Evolutionary conservation across 1,140 invertebrate species (phyloP).

Genomic region (Hydropsyche tenuis): DNA sequence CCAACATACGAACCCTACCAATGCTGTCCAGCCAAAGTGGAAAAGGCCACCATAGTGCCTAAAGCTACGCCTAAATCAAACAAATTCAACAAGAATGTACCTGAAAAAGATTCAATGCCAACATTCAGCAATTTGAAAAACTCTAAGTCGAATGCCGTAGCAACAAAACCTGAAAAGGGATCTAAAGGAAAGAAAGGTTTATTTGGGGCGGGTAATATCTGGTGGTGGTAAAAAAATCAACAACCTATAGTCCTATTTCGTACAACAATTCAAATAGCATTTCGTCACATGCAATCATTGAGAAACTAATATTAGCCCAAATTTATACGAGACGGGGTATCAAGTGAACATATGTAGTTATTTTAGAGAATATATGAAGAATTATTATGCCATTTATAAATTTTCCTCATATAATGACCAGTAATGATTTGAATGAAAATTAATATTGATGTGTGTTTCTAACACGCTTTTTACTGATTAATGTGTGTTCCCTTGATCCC

Average conservation of each 20-base stretch:
- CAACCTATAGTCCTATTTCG: constrained; percentile 48
- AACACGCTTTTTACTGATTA: constrained; percentile 45
- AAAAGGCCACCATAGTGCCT: constrained; percentile 72
- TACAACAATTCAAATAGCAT: no score
- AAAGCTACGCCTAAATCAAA: constrained; percentile 66
- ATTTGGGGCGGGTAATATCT: constrained; percentile 78
- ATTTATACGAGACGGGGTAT: constrained; percentile 49
- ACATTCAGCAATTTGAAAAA: constrained; percentile 42
- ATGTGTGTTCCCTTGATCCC: constrained; percentile 49
- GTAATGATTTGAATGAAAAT: constrained; percentile 32
- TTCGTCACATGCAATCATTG: no score
- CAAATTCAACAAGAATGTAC: constrained; percentile 38
- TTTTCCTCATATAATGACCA: constrained; percentile 16
- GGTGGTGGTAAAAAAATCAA: constrained; percentile 65
- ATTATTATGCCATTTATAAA: neutral
- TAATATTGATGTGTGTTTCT: constrained; percentile 42
- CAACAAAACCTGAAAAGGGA: constrained; percentile 62
- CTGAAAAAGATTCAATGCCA: constrained; percentile 39
- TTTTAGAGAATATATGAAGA: constrained; percentile 11
- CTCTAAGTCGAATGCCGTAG: constrained; percentile 59
- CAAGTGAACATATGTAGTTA: constrained; percentile 59
- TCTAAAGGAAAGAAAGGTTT: constrained; percentile 79
- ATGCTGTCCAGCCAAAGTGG: constrained; percentile 86
- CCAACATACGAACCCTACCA: constrained; percentile 86
- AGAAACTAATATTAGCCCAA: neutral